These are phyloP conservation scores for Hemaris fuciformis DNA, from an alignment of 2,888 invertebrate genomes.

Conservation along the genomic window DNA sequence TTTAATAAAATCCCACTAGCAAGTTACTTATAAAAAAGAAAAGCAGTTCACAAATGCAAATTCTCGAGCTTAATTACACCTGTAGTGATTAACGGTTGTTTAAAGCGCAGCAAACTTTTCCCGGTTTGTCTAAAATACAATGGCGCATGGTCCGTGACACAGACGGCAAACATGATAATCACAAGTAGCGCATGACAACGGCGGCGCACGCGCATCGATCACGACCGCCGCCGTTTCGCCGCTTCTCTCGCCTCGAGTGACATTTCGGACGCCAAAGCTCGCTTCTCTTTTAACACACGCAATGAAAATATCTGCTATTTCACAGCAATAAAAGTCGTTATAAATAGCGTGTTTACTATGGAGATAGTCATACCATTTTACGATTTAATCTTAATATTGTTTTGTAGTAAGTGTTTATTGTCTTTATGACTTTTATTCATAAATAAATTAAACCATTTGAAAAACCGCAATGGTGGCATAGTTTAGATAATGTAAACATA, in stretches of 20 bases:
- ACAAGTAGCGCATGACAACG: slow-evolving; percentile 73
- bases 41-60: no score
- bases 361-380: background rate
- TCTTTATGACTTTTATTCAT: no score
- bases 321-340: slow-evolving; percentile 16
- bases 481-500: background rate
- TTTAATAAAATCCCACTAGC: background rate
- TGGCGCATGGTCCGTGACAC: slow-evolving; percentile 47
- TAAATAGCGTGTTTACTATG: background rate
- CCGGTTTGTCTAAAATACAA: slow-evolving; percentile 26
- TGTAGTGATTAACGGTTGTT: background rate
- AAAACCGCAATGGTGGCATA: background rate
- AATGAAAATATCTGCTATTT: slow-evolving; percentile 20
- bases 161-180: slow-evolving; percentile 70
- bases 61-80: background rate
- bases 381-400: background rate
- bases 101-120: background rate
- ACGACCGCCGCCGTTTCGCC: slow-evolving; percentile 51
- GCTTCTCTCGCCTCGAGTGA: slow-evolving; percentile 43
- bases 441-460: no score
- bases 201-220: slow-evolving; percentile 68
- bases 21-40: background rate
- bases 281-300: slow-evolving; percentile 13
- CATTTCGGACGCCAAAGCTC: slow-evolving; percentile 42
- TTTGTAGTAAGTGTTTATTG: no score